Evolutionary conservation across 2,888 invertebrate species (phyloP).

Genomic region (Drosophila neoperkinsi): DNA sequence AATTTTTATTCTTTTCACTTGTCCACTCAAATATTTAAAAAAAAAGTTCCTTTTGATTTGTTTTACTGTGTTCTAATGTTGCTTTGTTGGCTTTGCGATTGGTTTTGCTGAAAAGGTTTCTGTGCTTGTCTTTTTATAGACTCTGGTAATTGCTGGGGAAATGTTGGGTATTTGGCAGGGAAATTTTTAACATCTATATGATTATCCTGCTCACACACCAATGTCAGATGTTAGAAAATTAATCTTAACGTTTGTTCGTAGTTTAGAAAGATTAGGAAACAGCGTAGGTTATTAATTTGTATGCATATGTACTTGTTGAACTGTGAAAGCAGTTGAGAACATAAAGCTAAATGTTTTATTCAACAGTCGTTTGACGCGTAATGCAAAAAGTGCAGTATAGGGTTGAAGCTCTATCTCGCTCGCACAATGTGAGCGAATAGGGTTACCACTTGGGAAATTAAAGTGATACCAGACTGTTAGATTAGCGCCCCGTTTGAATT

Average conservation of each 20-base stretch:
- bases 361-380: not conserved
- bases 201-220: slow-evolving; percentile 12
- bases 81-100: slow-evolving; percentile 23
- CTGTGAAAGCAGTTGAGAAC: not conserved
- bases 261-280: not conserved
- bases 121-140: slow-evolving; percentile 37
- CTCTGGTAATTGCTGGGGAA: slow-evolving; percentile 31
- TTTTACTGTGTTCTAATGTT: not conserved
- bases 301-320: accelerated
- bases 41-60: slow-evolving; percentile 2
- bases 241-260: not conserved
- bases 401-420: slow-evolving; percentile 21
- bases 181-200: slow-evolving; percentile 1
- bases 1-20: slow-evolving; percentile 1
- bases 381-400: slow-evolving; percentile 34
- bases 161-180: not conserved
- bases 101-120: not conserved
- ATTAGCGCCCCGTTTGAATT: not conserved
- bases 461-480: not conserved
- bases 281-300: not conserved
- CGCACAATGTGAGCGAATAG: not conserved
- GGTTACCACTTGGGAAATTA: slow-evolving; percentile 17
- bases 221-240: not conserved
- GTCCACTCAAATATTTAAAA: slow-evolving; percentile 17
- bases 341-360: not conserved